Evolutionary conservation across 64 coral and sea anemone genomes (phyloP).

Genomic region (Stichodactyla mertensii): DNA sequence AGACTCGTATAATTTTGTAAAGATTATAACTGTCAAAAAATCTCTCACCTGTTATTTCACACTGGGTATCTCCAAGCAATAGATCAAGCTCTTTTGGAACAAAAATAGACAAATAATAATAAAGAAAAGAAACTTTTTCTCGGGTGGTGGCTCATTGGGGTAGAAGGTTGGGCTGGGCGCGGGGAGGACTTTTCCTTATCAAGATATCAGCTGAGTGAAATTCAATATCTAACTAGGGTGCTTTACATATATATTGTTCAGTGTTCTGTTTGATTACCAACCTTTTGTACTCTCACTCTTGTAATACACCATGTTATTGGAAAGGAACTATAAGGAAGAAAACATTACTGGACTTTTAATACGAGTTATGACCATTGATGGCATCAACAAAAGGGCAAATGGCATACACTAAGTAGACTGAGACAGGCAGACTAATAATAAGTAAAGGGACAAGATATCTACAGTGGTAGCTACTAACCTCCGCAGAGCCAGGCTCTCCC

Average conservation of each 20-base stretch:
- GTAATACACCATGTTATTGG: slow-evolving; percentile 90
- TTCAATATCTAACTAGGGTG: no score
- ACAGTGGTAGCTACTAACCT: no score
- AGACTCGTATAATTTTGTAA: neutral
- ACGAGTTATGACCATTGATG: no score
- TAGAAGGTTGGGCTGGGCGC: no score
- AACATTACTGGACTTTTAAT: neutral
- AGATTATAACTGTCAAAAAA: neutral
- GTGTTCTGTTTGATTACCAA: neutral
- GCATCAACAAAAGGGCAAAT: no score
- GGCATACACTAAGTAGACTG: no score
- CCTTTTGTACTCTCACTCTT: slow-evolving; percentile 92
- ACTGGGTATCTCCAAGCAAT: slow-evolving; percentile 89
- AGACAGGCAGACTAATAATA: no score
- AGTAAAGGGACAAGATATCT: no score
- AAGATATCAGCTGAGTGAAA: neutral
- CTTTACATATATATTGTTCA: neutral
- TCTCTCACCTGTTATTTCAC: slow-evolving; percentile 89
- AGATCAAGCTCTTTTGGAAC: slow-evolving; percentile 67
- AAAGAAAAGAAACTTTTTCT: no score
- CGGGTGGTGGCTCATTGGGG: no score
- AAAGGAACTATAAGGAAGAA: slow-evolving; percentile 65
- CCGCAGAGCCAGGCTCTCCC: no score
- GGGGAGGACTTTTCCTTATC: no score
- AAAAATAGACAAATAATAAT: neutral